Base-by-base conservation (phyloP, 2,113 vertebrate species). In the Ptychochromis oligacanthus region DNA sequence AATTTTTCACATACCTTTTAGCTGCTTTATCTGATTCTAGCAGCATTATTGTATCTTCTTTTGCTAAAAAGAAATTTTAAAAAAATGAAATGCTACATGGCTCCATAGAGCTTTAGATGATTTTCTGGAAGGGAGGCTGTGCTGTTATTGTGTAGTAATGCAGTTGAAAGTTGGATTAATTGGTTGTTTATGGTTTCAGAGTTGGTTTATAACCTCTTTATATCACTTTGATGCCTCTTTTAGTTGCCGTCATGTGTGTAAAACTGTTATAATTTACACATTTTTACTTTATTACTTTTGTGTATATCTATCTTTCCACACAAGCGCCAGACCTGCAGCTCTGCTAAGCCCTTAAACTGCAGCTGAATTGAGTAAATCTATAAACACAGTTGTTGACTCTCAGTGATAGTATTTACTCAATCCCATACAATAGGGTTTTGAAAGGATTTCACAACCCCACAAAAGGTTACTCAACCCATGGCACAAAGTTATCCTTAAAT, bases 401-500 rank as follows among this genome's bases (percentile, higher is more conserved):
- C 31, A 52, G 59, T 31, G 4, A 20, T 55, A 34, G 10, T 80
- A 56, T 79, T 64, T 82, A 57, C 59, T 79, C 55, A 70, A 60
- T 70, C 49, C 65, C 17, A 46, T 56, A 31, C 38, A 64, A 26
- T 46, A n/a, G 18, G 24, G 58, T 36, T 75, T 81, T 60, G n/a
- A 82, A 79, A 77, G 75, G 80, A 87, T 84, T 90, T 89, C 14
- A 13, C 75, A 60, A 81, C 18, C 18, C 80, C 52, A 46, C 46
- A 49, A n/a, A 54, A 40, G 6, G 72, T 65, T 52, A 40, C 57
- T 81, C 80, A 87, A 83, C 62, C 77, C 59, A 87, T 77, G 61
- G 79, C 49, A 85, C 54, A 86, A 77, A 70, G 43, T 79, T 80
- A 87, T 89, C 85, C 52, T 67, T 86, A 76, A 87, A 89, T 18